These are phyloP conservation scores for Sakesphorus luctuosus DNA, from an alignment of 2,113 vertebrate species.

Conservation along the genomic window DNA sequence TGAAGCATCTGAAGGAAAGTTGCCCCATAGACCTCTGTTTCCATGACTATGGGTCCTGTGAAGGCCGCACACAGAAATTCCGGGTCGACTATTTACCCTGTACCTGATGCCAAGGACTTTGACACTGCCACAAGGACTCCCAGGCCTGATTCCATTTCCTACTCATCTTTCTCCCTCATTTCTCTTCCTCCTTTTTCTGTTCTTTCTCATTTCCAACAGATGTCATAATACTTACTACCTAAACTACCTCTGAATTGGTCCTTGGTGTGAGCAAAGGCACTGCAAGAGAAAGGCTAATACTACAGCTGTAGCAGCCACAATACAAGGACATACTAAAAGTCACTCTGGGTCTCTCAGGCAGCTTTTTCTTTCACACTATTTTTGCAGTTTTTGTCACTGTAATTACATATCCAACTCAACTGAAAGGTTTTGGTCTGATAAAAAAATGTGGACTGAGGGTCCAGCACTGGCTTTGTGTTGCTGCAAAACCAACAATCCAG, in stretches of 20 bases:
- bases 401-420: neutral
- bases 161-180: neutral
- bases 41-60: neutral
- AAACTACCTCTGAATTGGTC: neutral
- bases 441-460: neutral
- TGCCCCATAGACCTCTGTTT: neutral
- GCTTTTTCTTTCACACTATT: neutral
- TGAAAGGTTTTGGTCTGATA: neutral
- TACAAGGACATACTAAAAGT: neutral
- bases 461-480: neutral
- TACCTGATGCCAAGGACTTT: accelerated
- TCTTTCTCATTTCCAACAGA: neutral
- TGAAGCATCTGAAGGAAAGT: neutral
- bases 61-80: neutral
- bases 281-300: neutral
- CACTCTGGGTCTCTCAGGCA: neutral
- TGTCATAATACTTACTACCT: neutral
- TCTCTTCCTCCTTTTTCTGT: neutral
- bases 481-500: neutral
- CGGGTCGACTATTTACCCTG: accelerated
- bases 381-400: neutral
- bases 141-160: neutral
- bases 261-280: neutral
- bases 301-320: neutral
- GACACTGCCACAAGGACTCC: neutral